A percentile compares a stretch with the other conserved stretches of the same genome.
Evolutionary conservation across 2,797 vertebrate genomes (phyloP).

Genomic region (Sebastolobus altivelis): DNA sequence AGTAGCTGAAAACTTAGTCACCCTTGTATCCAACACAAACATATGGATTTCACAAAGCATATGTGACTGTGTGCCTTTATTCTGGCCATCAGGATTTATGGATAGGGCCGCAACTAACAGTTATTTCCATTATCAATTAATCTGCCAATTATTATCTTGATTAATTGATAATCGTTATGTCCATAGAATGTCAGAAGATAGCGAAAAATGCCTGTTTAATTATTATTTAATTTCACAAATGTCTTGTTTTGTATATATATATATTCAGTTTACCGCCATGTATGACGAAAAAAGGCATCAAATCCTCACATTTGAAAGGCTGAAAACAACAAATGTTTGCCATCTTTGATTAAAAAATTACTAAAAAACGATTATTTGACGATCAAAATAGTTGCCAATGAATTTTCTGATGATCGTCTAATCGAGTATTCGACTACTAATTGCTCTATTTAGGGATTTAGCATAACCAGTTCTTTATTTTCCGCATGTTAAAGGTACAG

Average conservation of each 20-base stretch:
- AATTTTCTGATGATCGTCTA: not conserved
- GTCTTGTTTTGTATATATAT: not conserved
- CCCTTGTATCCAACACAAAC: slow-evolving; percentile 13
- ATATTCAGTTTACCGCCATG: not conserved
- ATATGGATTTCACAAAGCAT: slow-evolving; percentile 5
- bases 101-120: not conserved
- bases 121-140: not conserved
- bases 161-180: not conserved
- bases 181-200: not conserved
- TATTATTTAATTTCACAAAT: not conserved
- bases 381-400: not conserved
- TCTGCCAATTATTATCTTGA: not conserved
- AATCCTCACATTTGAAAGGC: not conserved
- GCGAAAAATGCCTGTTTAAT: not conserved
- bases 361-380: not conserved
- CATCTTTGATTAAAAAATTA: not conserved
- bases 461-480: not conserved
- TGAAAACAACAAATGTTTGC: not conserved
- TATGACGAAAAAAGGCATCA: not conserved
- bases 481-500: not conserved
- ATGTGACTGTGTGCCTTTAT: not conserved
- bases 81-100: not conserved
- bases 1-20: not conserved
- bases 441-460: not conserved
- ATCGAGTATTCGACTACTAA: not conserved